Base-by-base conservation (phyloP, 2,888 invertebrate species). In the Pristionchus exspectatus region DNA sequence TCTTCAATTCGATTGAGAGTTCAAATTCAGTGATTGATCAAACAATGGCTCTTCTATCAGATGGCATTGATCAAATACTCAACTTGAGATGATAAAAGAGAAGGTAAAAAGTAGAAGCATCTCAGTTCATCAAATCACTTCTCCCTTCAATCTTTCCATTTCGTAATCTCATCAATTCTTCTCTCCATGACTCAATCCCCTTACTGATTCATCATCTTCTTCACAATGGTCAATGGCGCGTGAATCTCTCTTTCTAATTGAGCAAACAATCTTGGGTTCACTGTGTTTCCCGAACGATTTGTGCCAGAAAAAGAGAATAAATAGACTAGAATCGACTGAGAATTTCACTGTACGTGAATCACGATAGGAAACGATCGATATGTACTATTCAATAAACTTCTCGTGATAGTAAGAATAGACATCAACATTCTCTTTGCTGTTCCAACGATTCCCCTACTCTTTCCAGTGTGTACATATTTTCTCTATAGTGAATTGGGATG, bases 391-490 rank as follows among this genome's bases (percentile, higher is more conserved):
- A 74, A 74, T 38, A 74, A 18, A 38, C 18, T 38, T 30, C 74
- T 74, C 74, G 74, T 74, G 74, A 74, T 74, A 33, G 72, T 10
- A 72, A 27, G 69, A 27, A 66, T 66, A 2, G 63, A 33, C 38
- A 74, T 74, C 74, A 74, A 74, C 74, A 74, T 74, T 21, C 38
- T 21, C 21, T 56, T 18, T 74, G 38, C 74, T 74, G 33, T 74
- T 74, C 74, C 81, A 50, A 50, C 50, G n/a, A 81, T 81, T 81
- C 50, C n/a, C 33, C 50, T 81, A 21, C 27, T 50, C 81, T 81
- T 50, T 81, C 81, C 27, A 81, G n/a, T 81, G 81, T 81, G 81
- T 81, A 81, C 81, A 81, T 81, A 81, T 81, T 81, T 81, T 54
- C 16, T 54, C 18, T 81, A 10, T n/a, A 77, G 77, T 77, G n/a